Evolutionary conservation across 2,113 vertebrate species (phyloP).

Genomic region (Gopherus evgoodei): DNA sequence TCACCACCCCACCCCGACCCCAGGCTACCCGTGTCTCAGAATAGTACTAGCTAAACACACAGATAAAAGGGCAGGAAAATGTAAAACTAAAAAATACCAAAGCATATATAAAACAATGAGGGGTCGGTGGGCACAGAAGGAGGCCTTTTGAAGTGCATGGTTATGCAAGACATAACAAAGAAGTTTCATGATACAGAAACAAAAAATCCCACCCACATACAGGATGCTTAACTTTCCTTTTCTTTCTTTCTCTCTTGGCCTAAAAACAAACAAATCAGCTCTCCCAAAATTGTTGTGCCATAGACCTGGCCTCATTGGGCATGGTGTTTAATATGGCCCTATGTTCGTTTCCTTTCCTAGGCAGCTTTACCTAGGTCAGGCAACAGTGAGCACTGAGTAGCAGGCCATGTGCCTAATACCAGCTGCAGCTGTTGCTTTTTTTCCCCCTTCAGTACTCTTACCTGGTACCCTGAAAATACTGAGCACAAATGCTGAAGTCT

Average conservation of each 20-base stretch:
- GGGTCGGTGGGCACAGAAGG: not conserved
- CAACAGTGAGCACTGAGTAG: not conserved
- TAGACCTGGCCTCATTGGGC: not conserved
- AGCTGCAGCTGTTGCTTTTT: not conserved
- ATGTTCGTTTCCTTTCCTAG: not conserved
- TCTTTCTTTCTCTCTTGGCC: not conserved
- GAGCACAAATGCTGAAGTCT: not conserved
- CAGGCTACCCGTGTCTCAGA: not conserved
- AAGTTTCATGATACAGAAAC: not conserved
- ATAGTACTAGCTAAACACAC: not conserved
- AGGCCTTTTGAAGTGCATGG: not conserved
- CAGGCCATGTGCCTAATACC: not conserved
- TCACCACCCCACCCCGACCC: not conserved
- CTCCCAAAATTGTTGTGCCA: not conserved
- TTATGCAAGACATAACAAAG: not conserved
- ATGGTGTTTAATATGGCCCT: not conserved
- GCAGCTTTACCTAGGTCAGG: not conserved
- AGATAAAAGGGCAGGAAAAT: not conserved
- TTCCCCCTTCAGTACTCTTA: not conserved
- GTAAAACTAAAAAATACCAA: not conserved
- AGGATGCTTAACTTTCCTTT: not conserved
- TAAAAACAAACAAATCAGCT: not conserved
- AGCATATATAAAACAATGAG: not conserved
- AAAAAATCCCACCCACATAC: not conserved
- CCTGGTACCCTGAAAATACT: not conserved